Evolutionary conservation across 2,113 vertebrate genomes (phyloP).

Genomic region (Steatornis caripensis): DNA sequence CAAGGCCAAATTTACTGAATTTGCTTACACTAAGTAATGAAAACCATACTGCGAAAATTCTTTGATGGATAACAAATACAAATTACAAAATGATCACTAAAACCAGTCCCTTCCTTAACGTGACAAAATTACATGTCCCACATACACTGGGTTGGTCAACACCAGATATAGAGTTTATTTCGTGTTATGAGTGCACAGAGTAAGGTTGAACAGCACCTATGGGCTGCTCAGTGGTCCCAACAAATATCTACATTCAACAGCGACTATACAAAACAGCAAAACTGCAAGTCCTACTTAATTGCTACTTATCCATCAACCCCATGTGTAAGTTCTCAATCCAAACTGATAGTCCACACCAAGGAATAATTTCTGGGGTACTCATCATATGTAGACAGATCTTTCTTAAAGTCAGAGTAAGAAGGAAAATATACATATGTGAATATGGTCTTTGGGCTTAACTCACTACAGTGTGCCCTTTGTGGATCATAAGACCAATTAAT

Average conservation of each 20-base stretch:
- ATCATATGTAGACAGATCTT: background rate
- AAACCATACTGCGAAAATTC: background rate
- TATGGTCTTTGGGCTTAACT: background rate
- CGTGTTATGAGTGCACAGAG: background rate
- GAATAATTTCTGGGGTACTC: background rate
- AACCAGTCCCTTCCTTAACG: background rate
- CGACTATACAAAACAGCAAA: background rate
- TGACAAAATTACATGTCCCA: background rate
- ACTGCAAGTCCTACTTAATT: background rate
- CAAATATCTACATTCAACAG: background rate
- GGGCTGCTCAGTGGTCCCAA: background rate
- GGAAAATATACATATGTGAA: background rate
- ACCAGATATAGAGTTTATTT: background rate
- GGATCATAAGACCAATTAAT: background rate
- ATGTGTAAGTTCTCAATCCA: background rate
- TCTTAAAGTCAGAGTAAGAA: background rate
- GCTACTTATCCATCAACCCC: background rate
- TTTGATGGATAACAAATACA: slow-evolving; percentile 11
- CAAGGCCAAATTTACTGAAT: background rate
- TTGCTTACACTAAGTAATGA: slow-evolving; percentile 15
- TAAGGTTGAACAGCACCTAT: background rate
- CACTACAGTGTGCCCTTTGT: background rate
- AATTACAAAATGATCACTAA: background rate
- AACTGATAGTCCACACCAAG: background rate
- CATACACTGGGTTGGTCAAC: background rate